Base-by-base conservation (phyloP, 2,113 vertebrate genomes). In the Donacobius atricapilla region DNA sequence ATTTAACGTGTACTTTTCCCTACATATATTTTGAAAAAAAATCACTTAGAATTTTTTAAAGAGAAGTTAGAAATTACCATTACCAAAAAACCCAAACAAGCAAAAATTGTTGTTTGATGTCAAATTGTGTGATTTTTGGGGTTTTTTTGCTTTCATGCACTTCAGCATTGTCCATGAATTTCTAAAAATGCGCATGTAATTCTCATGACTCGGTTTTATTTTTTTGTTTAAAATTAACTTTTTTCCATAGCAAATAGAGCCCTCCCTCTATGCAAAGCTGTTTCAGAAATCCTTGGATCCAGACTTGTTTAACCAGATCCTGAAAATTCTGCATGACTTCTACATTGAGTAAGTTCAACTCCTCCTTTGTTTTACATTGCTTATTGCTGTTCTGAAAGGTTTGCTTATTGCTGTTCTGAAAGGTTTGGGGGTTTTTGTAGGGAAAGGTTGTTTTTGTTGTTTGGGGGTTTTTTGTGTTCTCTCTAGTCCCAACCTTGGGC, bases 251-350 rank as follows among this genome's bases (percentile, higher is more conserved):
- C 98, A 99, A 99, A 99, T 99, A 95, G 96, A 98, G 17, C 98
- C 99, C 25, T 98, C 98, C 0, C 84, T 96, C 11, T 99, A 98
- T 88, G 35, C 94, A 5, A 98, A 98, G 93, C 97, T 99, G 89
- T 99, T 99, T 97, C 98, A 98, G 93, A 99, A 98, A 82, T 99
- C 99, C 72, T 98, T 99, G 39, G 99, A 99, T 95, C 98, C 99
- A 53, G 98, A 99, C 76, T 97, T 99, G 77, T 98, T 99, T 87
- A 98, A 97, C 89, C 98, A 98, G 91, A 99, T 99, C 94, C 93
- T 99, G 96, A 98, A 96, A 96, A 98, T 98, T 73, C 97, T 99
- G 33, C 98, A 98, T 3, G 97, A 95, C 66, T 99, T 98, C 97
- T 99, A 99, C 71, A 98, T 98, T 19, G 97, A 97, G 99, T 99